phyloP scores from a whole-genome alignment of 2,888 invertebrate species.

The Lithophane semibrunnea region DNA sequence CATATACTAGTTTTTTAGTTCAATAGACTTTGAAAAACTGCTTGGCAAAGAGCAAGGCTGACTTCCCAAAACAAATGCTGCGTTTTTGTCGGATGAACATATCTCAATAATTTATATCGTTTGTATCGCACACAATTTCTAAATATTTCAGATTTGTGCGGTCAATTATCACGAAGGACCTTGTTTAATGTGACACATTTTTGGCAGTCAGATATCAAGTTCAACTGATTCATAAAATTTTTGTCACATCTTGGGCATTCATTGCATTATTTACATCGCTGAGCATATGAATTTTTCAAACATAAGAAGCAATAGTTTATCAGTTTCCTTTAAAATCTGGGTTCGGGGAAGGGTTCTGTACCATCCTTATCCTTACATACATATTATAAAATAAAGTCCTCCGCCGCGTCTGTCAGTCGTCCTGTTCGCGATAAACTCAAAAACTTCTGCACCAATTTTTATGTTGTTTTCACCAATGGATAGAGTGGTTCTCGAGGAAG shows the following conservation, averaged over 20 bases:
- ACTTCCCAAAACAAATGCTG: not conserved
- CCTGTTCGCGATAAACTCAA: too few species aligned
- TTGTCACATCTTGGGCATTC: not conserved
- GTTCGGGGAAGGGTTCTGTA: too few species aligned
- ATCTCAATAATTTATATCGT: too few species aligned
- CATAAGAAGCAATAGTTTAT: not conserved
- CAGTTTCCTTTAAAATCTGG: too few species aligned
- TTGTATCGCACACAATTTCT: not conserved
- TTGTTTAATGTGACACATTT: too few species aligned
- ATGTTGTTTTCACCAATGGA: too few species aligned
- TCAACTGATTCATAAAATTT: not conserved
- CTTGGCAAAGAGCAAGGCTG: too few species aligned
- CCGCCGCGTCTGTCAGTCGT: too few species aligned
- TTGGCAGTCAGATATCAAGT: not conserved
- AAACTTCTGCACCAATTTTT: too few species aligned
- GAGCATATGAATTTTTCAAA: not conserved
- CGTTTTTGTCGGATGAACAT: not conserved
- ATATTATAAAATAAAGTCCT: too few species aligned
- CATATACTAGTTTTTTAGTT: slow-evolving; percentile 32
- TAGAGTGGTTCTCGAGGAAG: too few species aligned
- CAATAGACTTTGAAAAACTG: slow-evolving; percentile 12
- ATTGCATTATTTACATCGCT: not conserved
- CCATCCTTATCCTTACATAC: too few species aligned
- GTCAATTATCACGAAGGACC: not conserved
- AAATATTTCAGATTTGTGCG: not conserved